A percentile compares a stretch with the other conserved stretches of the same genome.
phyloP scores from a whole-genome alignment of 2,888 invertebrate genomes.

The Nemoura dubitans region DNA sequence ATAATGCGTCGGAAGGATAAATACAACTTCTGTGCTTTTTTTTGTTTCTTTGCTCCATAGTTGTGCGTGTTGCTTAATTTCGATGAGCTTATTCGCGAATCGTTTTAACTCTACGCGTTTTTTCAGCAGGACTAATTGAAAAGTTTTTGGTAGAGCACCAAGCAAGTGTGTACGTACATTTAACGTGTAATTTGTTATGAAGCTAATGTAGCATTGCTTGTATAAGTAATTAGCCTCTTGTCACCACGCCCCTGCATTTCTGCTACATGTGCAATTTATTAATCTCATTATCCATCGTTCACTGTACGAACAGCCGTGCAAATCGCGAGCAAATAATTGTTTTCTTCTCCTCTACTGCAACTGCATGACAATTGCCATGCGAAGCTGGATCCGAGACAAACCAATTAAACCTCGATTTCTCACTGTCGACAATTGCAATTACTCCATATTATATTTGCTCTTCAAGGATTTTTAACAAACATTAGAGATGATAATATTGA shows the following conservation, averaged over 20 bases:
- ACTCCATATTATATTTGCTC: background rate
- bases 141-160: background rate
- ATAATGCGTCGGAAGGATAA: background rate
- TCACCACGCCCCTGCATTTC: background rate
- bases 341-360: background rate
- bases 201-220: constrained; percentile 1
- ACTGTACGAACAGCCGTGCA: background rate
- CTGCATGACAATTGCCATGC: background rate
- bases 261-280: background rate
- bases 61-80: background rate
- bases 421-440: background rate
- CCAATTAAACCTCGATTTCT: background rate
- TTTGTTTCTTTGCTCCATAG: background rate
- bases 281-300: background rate
- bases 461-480: background rate
- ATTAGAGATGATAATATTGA: background rate
- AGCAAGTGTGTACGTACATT: background rate
- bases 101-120: background rate
- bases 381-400: background rate
- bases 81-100: background rate
- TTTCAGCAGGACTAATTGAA: background rate
- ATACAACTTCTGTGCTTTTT: background rate
- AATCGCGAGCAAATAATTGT: background rate
- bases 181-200: constrained; percentile 18
- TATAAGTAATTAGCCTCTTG: background rate